Conservation (phyloP, 2,113 vertebrate genomes). For the Callorhinus ursinus region DNA sequence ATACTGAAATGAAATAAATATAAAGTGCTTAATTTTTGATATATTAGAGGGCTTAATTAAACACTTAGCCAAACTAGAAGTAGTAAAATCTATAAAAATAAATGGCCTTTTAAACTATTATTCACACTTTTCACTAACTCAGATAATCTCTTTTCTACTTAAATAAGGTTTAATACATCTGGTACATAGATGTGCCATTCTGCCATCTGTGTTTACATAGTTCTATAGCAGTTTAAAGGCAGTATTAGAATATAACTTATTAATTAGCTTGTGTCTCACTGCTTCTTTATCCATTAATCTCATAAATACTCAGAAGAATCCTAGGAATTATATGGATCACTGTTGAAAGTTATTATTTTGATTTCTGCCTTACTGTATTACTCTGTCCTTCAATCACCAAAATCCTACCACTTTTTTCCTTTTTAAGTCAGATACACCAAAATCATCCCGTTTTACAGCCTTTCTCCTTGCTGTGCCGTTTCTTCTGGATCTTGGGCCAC, state of each 20-base stretch:
- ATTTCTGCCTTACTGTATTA: not conserved
- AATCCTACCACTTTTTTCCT: not conserved
- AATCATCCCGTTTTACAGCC: not conserved
- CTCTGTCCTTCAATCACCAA: not conserved
- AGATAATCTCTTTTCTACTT: not conserved
- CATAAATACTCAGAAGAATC: not conserved
- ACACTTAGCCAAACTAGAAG: not conserved
- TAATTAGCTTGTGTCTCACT: not conserved
- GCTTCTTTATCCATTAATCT: not conserved
- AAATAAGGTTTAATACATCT: not conserved
- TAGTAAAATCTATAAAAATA: conserved; percentile 18
- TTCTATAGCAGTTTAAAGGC: not conserved
- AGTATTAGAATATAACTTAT: not conserved
- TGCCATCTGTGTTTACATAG: not conserved
- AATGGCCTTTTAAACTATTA: not conserved
- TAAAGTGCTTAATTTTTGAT: not conserved
- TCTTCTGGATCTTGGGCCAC: not conserved
- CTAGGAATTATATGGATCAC: not conserved
- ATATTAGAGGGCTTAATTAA: not conserved
- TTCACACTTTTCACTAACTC: not conserved
- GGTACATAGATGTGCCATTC: not conserved
- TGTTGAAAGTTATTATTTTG: not conserved
- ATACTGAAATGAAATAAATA: not conserved
- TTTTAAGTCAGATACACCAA: not conserved
- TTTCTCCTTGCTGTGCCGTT: not conserved